These are phyloP conservation scores for Drosophila tristis DNA, from an alignment of 1,140 invertebrate species.

Conservation along the genomic window DNA sequence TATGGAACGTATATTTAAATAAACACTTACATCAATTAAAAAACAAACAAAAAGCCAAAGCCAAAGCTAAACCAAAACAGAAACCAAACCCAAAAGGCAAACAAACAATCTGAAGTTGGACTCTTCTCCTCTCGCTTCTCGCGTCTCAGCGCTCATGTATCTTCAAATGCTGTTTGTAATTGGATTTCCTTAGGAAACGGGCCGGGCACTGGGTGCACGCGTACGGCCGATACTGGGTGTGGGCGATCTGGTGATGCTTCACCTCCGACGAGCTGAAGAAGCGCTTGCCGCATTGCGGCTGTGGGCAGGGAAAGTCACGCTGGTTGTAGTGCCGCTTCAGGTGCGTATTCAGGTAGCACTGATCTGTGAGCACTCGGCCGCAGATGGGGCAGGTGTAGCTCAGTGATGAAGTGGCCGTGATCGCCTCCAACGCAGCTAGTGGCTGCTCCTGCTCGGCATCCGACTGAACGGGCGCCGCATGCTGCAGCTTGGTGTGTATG, in stretches of 20 bases:
- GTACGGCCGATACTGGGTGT: slow-evolving; percentile 91
- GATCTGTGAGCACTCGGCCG: slow-evolving; percentile 57
- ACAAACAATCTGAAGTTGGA: no score
- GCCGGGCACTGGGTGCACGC: slow-evolving; percentile 90
- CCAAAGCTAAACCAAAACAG: background rate
- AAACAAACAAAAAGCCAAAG: slow-evolving; percentile 13
- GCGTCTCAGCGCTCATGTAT: slow-evolving; percentile 89
- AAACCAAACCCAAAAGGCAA: no score
- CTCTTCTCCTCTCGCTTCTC: no score
- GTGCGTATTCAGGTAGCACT: slow-evolving; percentile 72
- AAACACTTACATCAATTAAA: slow-evolving; percentile 45
- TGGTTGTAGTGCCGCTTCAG: slow-evolving; percentile 73
- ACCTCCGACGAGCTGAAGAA: slow-evolving; percentile 75
- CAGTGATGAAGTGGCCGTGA: slow-evolving; percentile 13
- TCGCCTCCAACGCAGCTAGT: background rate
- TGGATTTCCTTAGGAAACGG: slow-evolving; percentile 93
- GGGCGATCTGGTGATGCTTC: slow-evolving; percentile 88
- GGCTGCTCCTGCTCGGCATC: background rate
- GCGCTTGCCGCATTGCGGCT: slow-evolving; percentile 54
- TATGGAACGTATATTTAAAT: slow-evolving; percentile 56
- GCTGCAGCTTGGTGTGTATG: slow-evolving; percentile 59
- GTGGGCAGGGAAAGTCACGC: slow-evolving; percentile 56
- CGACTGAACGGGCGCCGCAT: slow-evolving; percentile 12
- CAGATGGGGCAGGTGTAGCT: slow-evolving; percentile 71
- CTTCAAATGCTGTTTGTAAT: slow-evolving; percentile 92